Evolutionary conservation across 37 sponge, comb jelly and placozoan species (phyloP), one percentile per base, ranked within the genome.

Genomic region (Crambe crambe): DNA sequence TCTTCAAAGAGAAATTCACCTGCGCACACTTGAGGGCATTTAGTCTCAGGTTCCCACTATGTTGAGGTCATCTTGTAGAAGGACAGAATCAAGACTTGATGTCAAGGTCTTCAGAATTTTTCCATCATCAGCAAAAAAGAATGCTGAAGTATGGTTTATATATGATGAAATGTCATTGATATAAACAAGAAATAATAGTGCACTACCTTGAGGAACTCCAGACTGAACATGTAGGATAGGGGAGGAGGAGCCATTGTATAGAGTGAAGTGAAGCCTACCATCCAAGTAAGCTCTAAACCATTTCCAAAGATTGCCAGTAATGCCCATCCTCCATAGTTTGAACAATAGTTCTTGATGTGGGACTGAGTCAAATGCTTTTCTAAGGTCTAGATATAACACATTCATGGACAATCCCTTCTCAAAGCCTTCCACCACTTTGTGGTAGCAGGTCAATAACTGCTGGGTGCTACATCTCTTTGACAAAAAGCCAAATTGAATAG

Each of bases 161-260:
- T 47, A n/a, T 17, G 20, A 29, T 18, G 75, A 57, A 17, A 74
- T 17, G 27, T 74, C 75, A 74, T 74, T 51, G 10, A 74, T 27
- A 74, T 74, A 74, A 32, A 74, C 27, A 5, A 74, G 18, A 25
- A 74, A 74, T 31, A 74, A 57, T 17, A 74, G 75, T 42, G 75
- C 57, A 5, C 77, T 64, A 21, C 58, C 25, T 8, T n/a, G 57
- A n/a, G 75, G 75, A 9, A 74, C 75, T 51, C 75, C 75, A 18
- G 75, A 74, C 21, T n/a, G 18, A 37, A 37, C 77, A 17, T 17
- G 65, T 31, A 58, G 40, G 39, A 60, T 36, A 29, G 62, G 10
- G 21, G 63, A 76, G 26, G 18, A n/a, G 62, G 8, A 22, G 60
- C 60, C 17, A 12, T 34, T 8, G 3, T 30, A 3, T 12, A 25